Evolutionary conservation across 1,140 invertebrate genomes (phyloP), one percentile per base, ranked within the genome.

Genomic region (Brachionus rubens): DNA sequence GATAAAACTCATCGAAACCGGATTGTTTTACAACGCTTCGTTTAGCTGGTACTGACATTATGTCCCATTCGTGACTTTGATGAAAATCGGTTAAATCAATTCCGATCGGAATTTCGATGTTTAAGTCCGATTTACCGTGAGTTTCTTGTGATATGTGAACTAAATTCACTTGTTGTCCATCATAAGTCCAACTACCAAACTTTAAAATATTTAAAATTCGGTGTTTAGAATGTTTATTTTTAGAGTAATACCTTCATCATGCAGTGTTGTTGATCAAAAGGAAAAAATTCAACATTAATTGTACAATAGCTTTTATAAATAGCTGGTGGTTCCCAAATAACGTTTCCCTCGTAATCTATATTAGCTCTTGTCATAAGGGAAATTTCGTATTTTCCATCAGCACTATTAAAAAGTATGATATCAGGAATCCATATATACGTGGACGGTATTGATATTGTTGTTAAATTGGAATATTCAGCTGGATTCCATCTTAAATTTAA

Each of bases 271-370:
- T 79, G 76, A 67, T 82, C 96, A 85, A 98, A 98, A 14, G 95
- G 95, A 83, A 97, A 98, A 83, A 96, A 98, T 50, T 92, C 95
- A 40, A 99, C 75, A 41, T 67, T 62, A 10, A 95, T 95, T 83
- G 94, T 91, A 81, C 96, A 98, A 0, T 93, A 96, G 24, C 93
- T 96, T 84, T 98, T 98, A 86, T 98, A 99, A 85, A 99, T 98
- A 0, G 96, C 96, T 1, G 96, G 96, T 0, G 96, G 96, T 82
- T 76, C 59, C 84, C 83, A 85, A 54, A 90, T 89, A 12, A 96
- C 92, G 83, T 93, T 91, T 0, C 94, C 93, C 0, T 90, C 92
- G 79, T 91, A 91, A 78, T 91, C 91, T 0, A 95, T 85, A 3
- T 91, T 95, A 0, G 93, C 94, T 86, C 97, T 97, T 2, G 94